Conservation (phyloP, 2,888 invertebrate species). For the Drosophila kokeensis region DNA sequence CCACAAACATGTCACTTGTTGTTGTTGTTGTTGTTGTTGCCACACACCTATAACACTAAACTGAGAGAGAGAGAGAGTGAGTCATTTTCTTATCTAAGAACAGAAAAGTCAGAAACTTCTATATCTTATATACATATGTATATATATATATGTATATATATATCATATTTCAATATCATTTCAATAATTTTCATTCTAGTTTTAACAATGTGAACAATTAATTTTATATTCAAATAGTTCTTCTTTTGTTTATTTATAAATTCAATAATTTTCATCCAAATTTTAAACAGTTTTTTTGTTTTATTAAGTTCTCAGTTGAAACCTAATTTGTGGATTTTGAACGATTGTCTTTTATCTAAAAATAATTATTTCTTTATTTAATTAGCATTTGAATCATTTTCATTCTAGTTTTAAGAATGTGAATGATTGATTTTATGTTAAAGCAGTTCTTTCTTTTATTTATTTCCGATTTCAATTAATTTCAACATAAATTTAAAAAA, state of each 20-base stretch:
- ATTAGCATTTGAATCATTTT: no score
- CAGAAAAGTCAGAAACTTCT: background rate
- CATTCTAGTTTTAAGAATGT: no score
- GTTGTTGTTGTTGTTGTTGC: slow-evolving; percentile 3
- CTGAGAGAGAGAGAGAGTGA: background rate
- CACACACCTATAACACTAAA: slow-evolving; percentile 1
- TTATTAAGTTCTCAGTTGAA: background rate
- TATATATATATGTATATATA: background rate
- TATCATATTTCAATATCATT: background rate
- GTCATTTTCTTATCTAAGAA: background rate
- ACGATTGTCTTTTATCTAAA: background rate
- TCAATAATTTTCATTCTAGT: background rate
- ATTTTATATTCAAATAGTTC: background rate
- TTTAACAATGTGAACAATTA: background rate
- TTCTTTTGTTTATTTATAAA: no score
- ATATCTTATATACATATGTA: no score
- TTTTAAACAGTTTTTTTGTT: background rate
- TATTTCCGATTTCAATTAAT: background rate
- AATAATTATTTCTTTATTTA: background rate
- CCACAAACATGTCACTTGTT: slow-evolving; percentile 26
- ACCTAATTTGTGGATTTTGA: background rate
- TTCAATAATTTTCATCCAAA: no score
- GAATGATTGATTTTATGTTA: no score
- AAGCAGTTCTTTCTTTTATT: no score
- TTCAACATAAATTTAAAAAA: background rate